A percentile compares a stretch with the other conserved stretches of the same genome.
Conservation (phyloP, 2,113 vertebrate genomes). For the Ailuropoda melanoleuca region DNA sequence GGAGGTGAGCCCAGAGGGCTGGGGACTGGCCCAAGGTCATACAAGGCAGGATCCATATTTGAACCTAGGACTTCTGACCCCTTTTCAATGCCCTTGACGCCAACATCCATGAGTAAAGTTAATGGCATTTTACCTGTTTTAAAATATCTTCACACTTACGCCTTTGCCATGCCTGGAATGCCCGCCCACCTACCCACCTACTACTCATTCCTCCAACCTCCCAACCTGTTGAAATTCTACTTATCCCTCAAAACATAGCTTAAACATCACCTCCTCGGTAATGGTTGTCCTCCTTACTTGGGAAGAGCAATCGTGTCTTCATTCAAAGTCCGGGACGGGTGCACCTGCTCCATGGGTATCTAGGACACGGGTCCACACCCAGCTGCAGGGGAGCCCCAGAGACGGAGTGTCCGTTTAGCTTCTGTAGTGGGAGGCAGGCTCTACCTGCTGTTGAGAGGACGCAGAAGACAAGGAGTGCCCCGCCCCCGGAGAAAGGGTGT, state of each 20-base stretch:
- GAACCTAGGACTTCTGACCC: neutral
- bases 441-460: neutral
- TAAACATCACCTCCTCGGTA: neutral
- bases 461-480: rapidly evolving
- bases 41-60: neutral
- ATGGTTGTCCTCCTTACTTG: neutral
- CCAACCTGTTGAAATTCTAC: neutral
- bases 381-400: neutral
- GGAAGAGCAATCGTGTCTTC: neutral
- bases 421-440: neutral
- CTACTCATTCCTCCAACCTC: neutral
- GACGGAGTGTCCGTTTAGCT: neutral
- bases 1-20: neutral
- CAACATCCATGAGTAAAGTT: neutral
- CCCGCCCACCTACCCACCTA: neutral
- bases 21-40: neutral
- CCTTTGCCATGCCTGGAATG: neutral
- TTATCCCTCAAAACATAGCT: neutral
- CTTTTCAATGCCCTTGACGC: neutral
- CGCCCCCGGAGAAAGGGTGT: neutral
- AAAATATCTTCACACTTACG: neutral
- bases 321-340: neutral
- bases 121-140: neutral
- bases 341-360: neutral
- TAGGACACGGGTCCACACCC: neutral